Conservation (phyloP, 2,888 invertebrate genomes). For the Allophyes oxyacanthae region DNA sequence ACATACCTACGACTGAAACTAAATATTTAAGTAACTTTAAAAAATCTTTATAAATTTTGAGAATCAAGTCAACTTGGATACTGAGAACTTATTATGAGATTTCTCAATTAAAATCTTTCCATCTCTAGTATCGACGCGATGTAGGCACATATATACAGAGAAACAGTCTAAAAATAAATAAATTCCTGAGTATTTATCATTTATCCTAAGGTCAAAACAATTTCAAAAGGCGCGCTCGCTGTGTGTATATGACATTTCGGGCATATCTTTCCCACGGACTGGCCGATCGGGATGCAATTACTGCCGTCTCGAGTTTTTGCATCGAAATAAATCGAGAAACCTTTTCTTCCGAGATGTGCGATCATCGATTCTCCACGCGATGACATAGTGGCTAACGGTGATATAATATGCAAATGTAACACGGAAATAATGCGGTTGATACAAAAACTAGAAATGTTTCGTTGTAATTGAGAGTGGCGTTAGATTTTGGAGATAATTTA, state of each 20-base stretch:
- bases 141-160: constrained; percentile 12
- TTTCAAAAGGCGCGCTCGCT: constrained; percentile 48
- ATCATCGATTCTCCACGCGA: constrained; percentile 70
- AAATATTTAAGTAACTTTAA: too few relatives aligned
- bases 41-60: too few relatives aligned
- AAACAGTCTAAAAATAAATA: constrained; percentile 40
- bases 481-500: constrained; percentile 48
- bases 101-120: too few relatives aligned
- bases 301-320: constrained; percentile 76
- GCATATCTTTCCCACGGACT: constrained; percentile 84
- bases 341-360: constrained; percentile 59
- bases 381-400: constrained; percentile 66
- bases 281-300: constrained; percentile 75
- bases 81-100: too few relatives aligned
- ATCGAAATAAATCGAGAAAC: constrained; percentile 65
- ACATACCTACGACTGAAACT: too few relatives aligned
- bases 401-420: constrained; percentile 64
- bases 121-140: not conserved
- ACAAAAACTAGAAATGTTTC: constrained; percentile 50
- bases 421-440: constrained; percentile 53
- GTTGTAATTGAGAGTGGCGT: constrained; percentile 46
- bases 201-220: constrained; percentile 57
- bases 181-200: constrained; percentile 43
- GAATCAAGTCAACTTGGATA: too few relatives aligned
- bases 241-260: constrained; percentile 84